Percentiles rank a stretch among this genome's conserved stretches.
These are phyloP conservation scores for Tridacna gigas DNA, from an alignment of 2,888 invertebrate species.

Conservation along the genomic window DNA sequence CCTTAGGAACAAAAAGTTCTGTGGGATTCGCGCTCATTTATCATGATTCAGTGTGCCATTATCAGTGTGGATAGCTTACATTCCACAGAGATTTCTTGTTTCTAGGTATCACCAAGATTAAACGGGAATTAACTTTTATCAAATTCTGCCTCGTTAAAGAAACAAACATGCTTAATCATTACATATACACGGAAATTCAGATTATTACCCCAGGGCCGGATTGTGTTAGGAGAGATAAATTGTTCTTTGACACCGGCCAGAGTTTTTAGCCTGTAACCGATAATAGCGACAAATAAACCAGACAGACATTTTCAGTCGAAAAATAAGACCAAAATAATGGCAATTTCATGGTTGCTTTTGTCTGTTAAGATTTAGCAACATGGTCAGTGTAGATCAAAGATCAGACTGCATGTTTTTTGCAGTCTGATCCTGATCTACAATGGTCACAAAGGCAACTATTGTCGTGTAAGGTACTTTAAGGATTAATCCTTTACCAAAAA, in stretches of 20 bases:
- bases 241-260: not conserved
- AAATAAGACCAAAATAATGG: no score
- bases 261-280: no score
- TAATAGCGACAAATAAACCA: no score
- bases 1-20: not conserved
- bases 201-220: slow-evolving; percentile 10
- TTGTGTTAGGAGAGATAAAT: not conserved
- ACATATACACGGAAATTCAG: slow-evolving; percentile 22
- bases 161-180: slow-evolving; percentile 27
- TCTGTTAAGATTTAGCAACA: no score
- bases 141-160: slow-evolving; percentile 36
- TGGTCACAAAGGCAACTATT: no score
- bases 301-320: no score
- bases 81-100: slow-evolving; percentile 2
- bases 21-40: slow-evolving; percentile 7
- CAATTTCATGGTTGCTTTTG: no score
- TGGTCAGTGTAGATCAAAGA: no score
- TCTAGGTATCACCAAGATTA: slow-evolving; percentile 25
- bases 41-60: slow-evolving; percentile 1
- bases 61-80: slow-evolving; percentile 12
- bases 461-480: no score
- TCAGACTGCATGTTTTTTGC: no score
- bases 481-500: no score
- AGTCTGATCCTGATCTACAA: no score
- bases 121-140: slow-evolving; percentile 52